Evolutionary conservation across 1,140 invertebrate species (phyloP), one percentile per base, ranked within the genome.

Genomic region (Lutraria rhynchaena): DNA sequence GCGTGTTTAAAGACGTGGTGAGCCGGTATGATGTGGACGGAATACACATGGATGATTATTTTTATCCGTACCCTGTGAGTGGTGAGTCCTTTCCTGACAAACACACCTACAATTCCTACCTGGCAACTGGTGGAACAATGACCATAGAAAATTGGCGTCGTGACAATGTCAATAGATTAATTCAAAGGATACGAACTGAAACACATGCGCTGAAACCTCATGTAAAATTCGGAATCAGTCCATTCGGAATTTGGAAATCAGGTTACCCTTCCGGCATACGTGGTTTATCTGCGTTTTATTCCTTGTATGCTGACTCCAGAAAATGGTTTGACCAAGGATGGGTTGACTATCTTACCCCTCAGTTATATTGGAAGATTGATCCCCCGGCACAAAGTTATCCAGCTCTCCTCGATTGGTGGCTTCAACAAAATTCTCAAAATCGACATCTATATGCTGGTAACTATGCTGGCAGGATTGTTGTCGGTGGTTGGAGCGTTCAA

Each of bases 41-140:
- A 13, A 58, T 91, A 11, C 90, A 91, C 63, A 89, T 92, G 73
- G 91, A 92, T 69, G 91, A 92, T 80, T 92, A 92, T 77, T 92
- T 92, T 80, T 92, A 92, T 77, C 91, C 91, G 1, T 92, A 91
- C 80, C 90, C 90, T 1, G 87, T 84, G 24, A 78, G 77, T 15
- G 87, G 83, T 9, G 65, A 81, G 17, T 57, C 49, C 24, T 91
- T 92, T 77, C 89, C 89, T 0, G 90, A 91, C 57, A 55, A 82
- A 9, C 46, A 63, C 22, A 90, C 90, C 0, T 92, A 89, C 76
- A 51, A 75, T 17, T 77, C 63, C 0, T 90, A 92, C 81, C 76
- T 65, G 57, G 29, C 51, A 11, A 55, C 27, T 19, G 90, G 90
- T 24, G 90, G 90, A 1, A 83, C 53, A 19, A 65, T 91, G n/a